Base-by-base conservation (phyloP, 1,140 invertebrate genomes). In the Microplitis mediator region DNA sequence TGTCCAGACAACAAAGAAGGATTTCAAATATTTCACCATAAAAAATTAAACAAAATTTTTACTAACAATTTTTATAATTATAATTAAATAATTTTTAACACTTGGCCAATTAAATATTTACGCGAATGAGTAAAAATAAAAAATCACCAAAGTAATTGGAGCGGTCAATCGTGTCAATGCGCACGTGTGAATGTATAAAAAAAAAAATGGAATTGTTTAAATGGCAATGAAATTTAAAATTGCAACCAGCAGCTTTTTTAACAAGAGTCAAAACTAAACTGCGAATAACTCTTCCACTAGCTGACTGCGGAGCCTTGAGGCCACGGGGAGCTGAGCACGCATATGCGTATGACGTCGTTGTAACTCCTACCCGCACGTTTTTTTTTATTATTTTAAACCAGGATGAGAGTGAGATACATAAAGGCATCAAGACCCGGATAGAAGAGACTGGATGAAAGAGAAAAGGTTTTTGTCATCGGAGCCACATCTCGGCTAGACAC, bases 1-100 rank as follows among this genome's bases (percentile, higher is more conserved):
- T 92, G 74, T n/a, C 80, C 76, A 69, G 68, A 79, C 60, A 68
- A 68, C 31, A n/a, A 62, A 50, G 51, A 50, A 65, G 39, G 45
- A 39, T 39, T 56, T 11, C 4, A 34, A 68, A 56, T 31, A 56
- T 58, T 31, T 36, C 31, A 54, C 16, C 11, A 31, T 50, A 9
- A 31, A 39, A 9, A 6, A 39, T 6, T 36, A 4, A 36, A 36
- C 35, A 4, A 36, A 36, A 36, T 36, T 36, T 36, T 3, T 9
- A 45, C 3, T 23, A 23, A 23, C 23, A 23, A 23, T 23, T 23
- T 23, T 23, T 23, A 1, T 1, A 23, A 23, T 23, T 23, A 23
- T 23, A 23, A 23, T 23, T 23, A 1, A 23, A 23, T 23, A 23
- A 23, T 23, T 45, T 45, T 45, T 9, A 45, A 45, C 39, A 45